Evolutionary conservation across 2,113 vertebrate genomes (phyloP).

Genomic region (Rhodinocichla rosea): DNA sequence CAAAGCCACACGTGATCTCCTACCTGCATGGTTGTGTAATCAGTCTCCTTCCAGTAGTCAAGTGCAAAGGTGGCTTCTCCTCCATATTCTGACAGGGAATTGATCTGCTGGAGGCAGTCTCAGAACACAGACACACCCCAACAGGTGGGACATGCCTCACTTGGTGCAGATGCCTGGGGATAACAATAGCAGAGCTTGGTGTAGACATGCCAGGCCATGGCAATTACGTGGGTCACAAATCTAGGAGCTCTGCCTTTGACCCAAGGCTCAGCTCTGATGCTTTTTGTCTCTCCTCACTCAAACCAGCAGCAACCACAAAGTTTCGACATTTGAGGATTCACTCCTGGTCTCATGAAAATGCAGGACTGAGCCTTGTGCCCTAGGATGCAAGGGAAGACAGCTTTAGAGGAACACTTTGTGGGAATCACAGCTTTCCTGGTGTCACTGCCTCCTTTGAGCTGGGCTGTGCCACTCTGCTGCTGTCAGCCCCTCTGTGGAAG

Average conservation of each 20-base stretch:
- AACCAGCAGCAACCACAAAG: not conserved
- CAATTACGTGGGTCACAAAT: not conserved
- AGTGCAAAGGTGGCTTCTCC: not conserved
- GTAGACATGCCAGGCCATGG: not conserved
- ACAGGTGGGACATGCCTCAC: fast-evolving
- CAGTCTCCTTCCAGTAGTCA: not conserved
- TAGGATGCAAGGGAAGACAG: not conserved
- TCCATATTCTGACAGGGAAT: not conserved
- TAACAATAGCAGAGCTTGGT: not conserved
- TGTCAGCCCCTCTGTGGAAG: not conserved
- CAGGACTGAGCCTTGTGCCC: not conserved
- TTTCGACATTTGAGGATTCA: not conserved
- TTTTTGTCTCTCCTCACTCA: not conserved
- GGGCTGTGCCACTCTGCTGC: not conserved
- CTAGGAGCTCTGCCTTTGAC: not conserved
- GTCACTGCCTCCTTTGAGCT: not conserved
- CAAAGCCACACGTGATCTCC: not conserved
- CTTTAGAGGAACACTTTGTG: not conserved
- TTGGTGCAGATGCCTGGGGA: not conserved
- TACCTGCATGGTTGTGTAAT: slow-evolving; percentile 3
- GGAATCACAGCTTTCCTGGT: not conserved
- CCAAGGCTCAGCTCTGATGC: not conserved
- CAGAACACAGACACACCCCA: not conserved
- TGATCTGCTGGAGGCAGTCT: not conserved
- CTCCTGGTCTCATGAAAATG: not conserved